These are phyloP conservation scores for Hydrozoanthus tunicans DNA, from an alignment of 64 coral and sea anemone genomes.

Conservation along the genomic window DNA sequence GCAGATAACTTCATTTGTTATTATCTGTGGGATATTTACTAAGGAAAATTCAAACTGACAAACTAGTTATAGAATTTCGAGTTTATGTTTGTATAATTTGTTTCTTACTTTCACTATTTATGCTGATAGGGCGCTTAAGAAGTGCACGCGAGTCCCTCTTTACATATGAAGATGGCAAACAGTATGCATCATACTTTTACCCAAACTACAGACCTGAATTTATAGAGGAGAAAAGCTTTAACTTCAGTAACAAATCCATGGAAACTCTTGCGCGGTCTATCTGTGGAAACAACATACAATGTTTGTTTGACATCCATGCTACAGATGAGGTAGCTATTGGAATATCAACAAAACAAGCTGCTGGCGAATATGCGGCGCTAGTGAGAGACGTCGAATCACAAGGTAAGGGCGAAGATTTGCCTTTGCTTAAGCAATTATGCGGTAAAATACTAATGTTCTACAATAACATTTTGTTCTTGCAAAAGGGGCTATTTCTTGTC, in stretches of 20 bases:
- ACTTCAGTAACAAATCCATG: slow-evolving; percentile 40
- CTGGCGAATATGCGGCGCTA: slow-evolving; percentile 41
- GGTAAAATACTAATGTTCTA: no score
- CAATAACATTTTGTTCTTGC: no score
- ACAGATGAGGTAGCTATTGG: slow-evolving; percentile 70
- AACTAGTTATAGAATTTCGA: not conserved
- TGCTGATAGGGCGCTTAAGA: slow-evolving; percentile 59
- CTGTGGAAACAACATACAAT: slow-evolving; percentile 71
- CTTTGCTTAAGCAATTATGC: no score
- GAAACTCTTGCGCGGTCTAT: slow-evolving; percentile 39
- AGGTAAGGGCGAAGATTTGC: not conserved
- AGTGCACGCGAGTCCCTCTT: slow-evolving; percentile 61
- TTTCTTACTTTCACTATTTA: not conserved
- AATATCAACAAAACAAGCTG: slow-evolving; percentile 60
- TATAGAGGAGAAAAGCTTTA: slow-evolving; percentile 43
- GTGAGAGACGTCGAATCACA: slow-evolving; percentile 52
- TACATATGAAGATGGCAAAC: slow-evolving; percentile 56
- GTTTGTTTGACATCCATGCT: slow-evolving; percentile 68
- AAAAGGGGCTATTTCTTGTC: no score
- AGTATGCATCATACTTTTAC: slow-evolving; percentile 43
- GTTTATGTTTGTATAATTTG: not conserved
- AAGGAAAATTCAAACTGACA: no score
- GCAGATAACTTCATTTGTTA: no score
- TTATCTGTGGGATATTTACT: no score
- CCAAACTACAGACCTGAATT: slow-evolving; percentile 59